Evolutionary conservation across 2,113 vertebrate genomes (phyloP).

Genomic region (Dicentrarchus labrax): DNA sequence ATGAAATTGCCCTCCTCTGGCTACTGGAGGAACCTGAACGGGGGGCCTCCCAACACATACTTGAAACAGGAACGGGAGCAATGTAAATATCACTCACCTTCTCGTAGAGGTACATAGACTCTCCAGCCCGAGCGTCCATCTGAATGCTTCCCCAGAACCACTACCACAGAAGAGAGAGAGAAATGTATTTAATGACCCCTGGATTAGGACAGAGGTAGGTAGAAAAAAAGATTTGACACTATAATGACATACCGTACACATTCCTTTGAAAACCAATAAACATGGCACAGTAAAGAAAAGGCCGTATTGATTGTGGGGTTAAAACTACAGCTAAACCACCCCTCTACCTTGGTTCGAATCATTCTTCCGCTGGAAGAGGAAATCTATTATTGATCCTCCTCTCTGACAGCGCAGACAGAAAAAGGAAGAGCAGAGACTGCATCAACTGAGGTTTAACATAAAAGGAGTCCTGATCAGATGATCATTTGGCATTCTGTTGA

Average conservation of each 20-base stretch:
- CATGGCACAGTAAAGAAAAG: slow-evolving; percentile 25
- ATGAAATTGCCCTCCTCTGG: background rate
- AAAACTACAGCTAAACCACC: slow-evolving; percentile 31
- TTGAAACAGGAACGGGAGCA: background rate
- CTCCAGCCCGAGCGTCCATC: slow-evolving; percentile 98
- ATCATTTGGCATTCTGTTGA: slow-evolving; percentile 42
- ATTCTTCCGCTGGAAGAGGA: slow-evolving; percentile 41
- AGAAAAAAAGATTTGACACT: background rate
- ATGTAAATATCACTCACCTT: slow-evolving; percentile 85
- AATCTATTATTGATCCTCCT: slow-evolving; percentile 57
- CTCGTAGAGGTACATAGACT: slow-evolving; percentile 97
- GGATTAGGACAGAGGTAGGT: background rate
- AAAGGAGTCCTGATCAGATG: slow-evolving; percentile 47
- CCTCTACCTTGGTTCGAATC: slow-evolving; percentile 33
- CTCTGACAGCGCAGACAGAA: slow-evolving; percentile 25
- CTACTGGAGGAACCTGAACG: background rate
- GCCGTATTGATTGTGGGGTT: slow-evolving; percentile 33
- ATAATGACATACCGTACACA: background rate
- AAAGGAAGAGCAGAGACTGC: background rate
- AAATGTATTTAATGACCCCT: background rate
- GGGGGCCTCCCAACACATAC: too few relatives aligned
- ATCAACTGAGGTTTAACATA: slow-evolving; percentile 41
- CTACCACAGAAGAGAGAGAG: slow-evolving; percentile 75
- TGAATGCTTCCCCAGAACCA: slow-evolving; percentile 99
- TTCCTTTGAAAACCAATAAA: slow-evolving; percentile 37